Percentiles rank a stretch among this genome's conserved stretches.
Evolutionary conservation across 2,797 vertebrate species (phyloP).

Genomic region (Thripadectes ignobilis): DNA sequence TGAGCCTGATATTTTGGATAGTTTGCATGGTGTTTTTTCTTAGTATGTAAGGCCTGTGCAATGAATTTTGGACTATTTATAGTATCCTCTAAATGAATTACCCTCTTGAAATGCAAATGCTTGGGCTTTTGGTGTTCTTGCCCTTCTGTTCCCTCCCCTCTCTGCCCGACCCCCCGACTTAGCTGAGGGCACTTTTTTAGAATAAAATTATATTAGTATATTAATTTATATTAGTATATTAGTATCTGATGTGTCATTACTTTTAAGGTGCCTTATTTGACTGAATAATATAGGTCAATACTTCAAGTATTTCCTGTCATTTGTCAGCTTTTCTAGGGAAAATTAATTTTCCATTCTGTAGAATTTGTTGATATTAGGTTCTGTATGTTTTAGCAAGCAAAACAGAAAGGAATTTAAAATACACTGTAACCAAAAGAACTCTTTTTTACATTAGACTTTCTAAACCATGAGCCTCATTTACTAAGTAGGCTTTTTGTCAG

Average conservation of each 20-base stretch:
- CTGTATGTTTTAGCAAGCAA: neutral
- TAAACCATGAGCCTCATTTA: neutral
- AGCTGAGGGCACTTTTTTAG: neutral
- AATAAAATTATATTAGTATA: no score
- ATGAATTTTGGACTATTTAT: neutral
- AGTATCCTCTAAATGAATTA: neutral
- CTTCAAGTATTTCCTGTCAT: neutral
- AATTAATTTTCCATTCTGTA: neutral
- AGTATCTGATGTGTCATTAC: neutral
- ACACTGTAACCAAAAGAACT: neutral
- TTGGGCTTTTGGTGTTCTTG: neutral
- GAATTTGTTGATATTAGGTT: neutral
- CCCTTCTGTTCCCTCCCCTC: fast-evolving
- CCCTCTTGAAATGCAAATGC: neutral
- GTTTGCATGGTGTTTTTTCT: neutral
- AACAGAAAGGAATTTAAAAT: neutral
- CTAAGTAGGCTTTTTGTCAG: neutral
- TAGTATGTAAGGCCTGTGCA: neutral
- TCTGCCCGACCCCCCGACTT: fast-evolving
- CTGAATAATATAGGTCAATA: neutral
- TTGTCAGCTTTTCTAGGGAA: neutral
- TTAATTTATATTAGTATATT: no score
- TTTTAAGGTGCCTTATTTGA: neutral
- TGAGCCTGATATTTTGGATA: neutral
- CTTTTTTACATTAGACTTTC: neutral